Base-by-base conservation (phyloP, 2,888 invertebrate genomes). In the Dioctria linearis region DNA sequence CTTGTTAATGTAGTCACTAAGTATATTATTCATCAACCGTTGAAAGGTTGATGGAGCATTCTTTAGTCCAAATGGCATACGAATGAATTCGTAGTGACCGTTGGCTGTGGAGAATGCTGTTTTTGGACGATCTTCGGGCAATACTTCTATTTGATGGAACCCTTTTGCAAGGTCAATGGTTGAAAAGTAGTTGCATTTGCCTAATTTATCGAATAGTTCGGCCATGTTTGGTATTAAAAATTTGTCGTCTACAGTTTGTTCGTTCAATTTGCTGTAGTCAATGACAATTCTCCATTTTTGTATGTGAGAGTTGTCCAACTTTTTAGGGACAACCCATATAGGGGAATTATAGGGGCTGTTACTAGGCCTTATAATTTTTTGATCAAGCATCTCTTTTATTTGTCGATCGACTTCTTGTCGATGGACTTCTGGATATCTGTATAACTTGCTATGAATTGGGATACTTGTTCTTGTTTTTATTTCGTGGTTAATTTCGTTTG, bases 331-430 rank as follows among this genome's bases (percentile, higher is more conserved):
- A 43, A 82, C 25, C 78, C 82, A 83, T 25, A 82, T 59, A 6
- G 78, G 78, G 5, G 73, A 67, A 76, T 69, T 81, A 51, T 81
- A 81, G 5, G 82, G 75, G 40, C 43, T 61, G n/a, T 82, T 78
- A 9, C 83, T 83, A 4, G 80, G 84, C 54, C 65, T 43, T 8
- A 86, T 85, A 42, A 86, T 86, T 11, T 37, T 73, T 67, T 82
- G 69, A 39, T 71, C 9, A 11, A 79, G 57, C 71, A 79, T 71
- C 25, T 79, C 61, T 57, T 59, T 66, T 4, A 79, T 67, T 59
- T 79, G 59, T 67, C n/a, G 8, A 6, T 78, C 51, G 40, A 78
- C 54, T 5, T n/a, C n/a, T n/a, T n/a, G n/a, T n/a, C n/a, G n/a
- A n/a, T n/a, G n/a, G n/a, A n/a, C n/a, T n/a, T 79, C 66, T 11